phyloP scores from a whole-genome alignment of 1,140 invertebrate species.

The Semibalanus balanoides region DNA sequence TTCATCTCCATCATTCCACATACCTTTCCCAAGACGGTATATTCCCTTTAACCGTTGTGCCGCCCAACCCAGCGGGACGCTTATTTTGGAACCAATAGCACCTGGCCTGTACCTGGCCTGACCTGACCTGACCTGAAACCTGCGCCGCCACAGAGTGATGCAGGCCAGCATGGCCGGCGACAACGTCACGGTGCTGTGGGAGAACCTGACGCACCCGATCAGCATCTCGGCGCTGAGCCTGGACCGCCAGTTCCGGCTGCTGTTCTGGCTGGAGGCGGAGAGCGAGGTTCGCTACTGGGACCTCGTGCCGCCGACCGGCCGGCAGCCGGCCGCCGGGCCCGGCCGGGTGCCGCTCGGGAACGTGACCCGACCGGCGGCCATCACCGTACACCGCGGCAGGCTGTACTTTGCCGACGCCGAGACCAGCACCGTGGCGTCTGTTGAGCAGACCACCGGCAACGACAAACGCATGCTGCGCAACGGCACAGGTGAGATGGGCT shows the following conservation, averaged over 20 bases:
- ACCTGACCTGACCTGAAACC: too few species aligned
- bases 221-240: neutral
- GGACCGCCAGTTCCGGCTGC: too few species aligned
- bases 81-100: too few species aligned
- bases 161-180: neutral
- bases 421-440: neutral
- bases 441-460: neutral
- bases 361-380: too few species aligned
- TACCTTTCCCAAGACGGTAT: too few species aligned
- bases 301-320: neutral
- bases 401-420: neutral
- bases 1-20: too few species aligned
- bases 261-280: neutral
- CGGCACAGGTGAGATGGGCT: neutral
- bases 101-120: too few species aligned
- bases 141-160: neutral
- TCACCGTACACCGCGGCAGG: neutral
- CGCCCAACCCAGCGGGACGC: too few species aligned
- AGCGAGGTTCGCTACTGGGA: neutral
- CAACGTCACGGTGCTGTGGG: neutral
- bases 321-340: neutral
- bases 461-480: neutral
- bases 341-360: neutral
- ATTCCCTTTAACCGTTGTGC: too few species aligned
- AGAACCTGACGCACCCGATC: neutral